Percentiles rank a stretch among this genome's conserved stretches.
These are phyloP conservation scores for Ptychochromis oligacanthus DNA, from an alignment of 2,113 vertebrate species.

Conservation along the genomic window DNA sequence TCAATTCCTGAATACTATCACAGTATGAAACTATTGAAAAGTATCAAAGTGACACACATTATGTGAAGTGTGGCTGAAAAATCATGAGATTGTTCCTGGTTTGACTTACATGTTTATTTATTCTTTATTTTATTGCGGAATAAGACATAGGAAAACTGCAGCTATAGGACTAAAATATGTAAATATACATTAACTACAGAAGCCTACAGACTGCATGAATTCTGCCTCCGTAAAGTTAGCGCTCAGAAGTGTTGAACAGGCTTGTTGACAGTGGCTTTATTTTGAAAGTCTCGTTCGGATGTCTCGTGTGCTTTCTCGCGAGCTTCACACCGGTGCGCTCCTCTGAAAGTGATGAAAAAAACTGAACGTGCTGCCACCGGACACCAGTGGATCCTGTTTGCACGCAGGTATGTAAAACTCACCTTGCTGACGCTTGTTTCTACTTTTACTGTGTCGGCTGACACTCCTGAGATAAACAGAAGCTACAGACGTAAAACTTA, in stretches of 20 bases:
- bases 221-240: conserved; percentile 2
- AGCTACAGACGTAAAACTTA: neutral
- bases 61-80: neutral
- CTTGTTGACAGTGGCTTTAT: neutral
- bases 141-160: too few relatives aligned
- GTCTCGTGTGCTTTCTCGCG: neutral
- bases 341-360: neutral
- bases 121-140: too few relatives aligned
- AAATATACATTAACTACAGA: neutral
- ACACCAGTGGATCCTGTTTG: conserved; percentile 28
- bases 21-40: neutral
- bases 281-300: conserved; percentile 32
- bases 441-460: neutral
- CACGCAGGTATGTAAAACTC: conserved; percentile 54
- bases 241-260: neutral
- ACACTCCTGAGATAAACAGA: neutral
- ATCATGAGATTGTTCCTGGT: neutral
- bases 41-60: neutral
- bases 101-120: neutral
- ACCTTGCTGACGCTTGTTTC: neutral
- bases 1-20: neutral
- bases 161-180: neutral
- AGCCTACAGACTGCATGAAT: neutral
- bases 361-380: neutral
- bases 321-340: conserved; percentile 47